These are phyloP conservation scores for Trialeurodes vaporariorum DNA, from an alignment of 1,140 invertebrate genomes.

Conservation along the genomic window DNA sequence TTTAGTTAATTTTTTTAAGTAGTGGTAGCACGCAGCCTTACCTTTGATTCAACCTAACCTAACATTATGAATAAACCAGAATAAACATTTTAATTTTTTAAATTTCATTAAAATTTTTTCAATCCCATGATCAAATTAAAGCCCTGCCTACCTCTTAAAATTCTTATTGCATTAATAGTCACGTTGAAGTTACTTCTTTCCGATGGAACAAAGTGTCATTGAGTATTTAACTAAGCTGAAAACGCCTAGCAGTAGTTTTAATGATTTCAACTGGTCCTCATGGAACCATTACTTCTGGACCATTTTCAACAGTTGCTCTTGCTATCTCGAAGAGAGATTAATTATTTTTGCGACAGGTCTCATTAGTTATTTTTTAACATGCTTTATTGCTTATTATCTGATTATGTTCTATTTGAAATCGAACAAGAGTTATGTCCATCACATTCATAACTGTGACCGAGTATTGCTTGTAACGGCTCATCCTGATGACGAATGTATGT, in stretches of 20 bases:
- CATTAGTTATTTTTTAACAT: background rate
- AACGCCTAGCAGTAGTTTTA: background rate
- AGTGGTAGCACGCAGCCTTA: no score
- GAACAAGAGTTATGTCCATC: background rate
- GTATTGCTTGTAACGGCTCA: constrained; percentile 80
- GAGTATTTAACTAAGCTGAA: background rate
- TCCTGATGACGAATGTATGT: constrained; percentile 97
- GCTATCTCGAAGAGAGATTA: background rate
- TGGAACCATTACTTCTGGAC: background rate
- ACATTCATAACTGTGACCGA: constrained; percentile 26
- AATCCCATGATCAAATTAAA: no score
- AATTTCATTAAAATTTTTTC: no score
- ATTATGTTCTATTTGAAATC: background rate
- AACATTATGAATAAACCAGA: no score
- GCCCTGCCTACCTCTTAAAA: no score
- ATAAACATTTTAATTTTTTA: no score
- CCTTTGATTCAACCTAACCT: no score
- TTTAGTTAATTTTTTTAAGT: no score
- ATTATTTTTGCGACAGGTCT: background rate
- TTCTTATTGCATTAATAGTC: no score
- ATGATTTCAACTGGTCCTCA: background rate
- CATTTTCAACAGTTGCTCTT: background rate
- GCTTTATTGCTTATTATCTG: background rate
- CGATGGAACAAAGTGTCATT: background rate
- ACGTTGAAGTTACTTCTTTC: background rate